These are phyloP conservation scores for Antigone vipio DNA, from an alignment of 2,113 vertebrate genomes.

Conservation along the genomic window DNA sequence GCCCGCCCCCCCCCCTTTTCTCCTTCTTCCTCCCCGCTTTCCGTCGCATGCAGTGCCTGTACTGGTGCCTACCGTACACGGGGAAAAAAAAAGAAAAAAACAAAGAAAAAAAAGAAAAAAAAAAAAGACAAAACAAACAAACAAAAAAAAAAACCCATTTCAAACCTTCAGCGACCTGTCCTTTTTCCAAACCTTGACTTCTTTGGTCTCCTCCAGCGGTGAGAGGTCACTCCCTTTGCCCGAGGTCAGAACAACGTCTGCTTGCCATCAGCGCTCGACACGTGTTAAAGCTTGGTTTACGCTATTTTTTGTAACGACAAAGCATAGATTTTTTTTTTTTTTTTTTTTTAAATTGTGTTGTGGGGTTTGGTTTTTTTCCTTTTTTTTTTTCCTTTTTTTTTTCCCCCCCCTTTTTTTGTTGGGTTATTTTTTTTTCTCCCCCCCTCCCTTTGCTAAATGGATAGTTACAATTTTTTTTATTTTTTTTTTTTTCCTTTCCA, in stretches of 20 bases:
- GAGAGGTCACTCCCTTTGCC: conserved; percentile 21
- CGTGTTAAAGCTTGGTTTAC: conserved; percentile 48
- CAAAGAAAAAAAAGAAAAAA: conserved; percentile 29
- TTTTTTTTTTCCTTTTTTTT: no score
- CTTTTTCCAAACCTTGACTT: conserved; percentile 5
- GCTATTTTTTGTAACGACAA: conserved; percentile 57
- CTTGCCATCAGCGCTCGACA: conserved; percentile 35
- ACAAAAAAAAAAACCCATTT: conserved; percentile 25
- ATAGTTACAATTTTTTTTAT: conserved; percentile 25
- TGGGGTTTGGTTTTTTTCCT: neutral
- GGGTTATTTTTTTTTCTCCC: no score
- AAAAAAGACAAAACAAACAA: conserved; percentile 45
- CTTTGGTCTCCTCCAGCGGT: conserved; percentile 18
- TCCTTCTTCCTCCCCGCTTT: conserved; percentile 12
- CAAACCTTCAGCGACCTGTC: conserved; percentile 42
- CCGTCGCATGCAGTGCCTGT: conserved; percentile 93
- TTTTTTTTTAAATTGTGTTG: neutral
- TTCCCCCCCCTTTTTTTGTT: no score
- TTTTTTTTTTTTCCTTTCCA: neutral
- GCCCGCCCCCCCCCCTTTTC: neutral
- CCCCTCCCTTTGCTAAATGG: conserved; percentile 29
- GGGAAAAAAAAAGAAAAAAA: conserved; percentile 67
- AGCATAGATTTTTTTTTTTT: no score
- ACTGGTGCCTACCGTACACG: conserved; percentile 86
- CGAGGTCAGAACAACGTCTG: conserved; percentile 55